These are phyloP conservation scores for Scomberomorus guttatus DNA, from an alignment of 2,797 vertebrate species.

Conservation along the genomic window DNA sequence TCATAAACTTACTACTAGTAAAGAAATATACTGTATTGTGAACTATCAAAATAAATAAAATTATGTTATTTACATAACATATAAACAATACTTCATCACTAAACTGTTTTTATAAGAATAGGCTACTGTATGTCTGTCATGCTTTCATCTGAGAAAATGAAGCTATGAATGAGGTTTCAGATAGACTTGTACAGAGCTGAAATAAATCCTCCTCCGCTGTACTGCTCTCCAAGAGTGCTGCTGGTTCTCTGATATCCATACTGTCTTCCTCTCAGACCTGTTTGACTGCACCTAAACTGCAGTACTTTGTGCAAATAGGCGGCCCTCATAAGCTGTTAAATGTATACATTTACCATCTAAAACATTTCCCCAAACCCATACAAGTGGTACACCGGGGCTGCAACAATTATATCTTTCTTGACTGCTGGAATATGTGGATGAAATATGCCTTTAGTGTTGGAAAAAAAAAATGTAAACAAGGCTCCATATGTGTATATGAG, in stretches of 20 bases:
- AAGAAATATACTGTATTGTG: slow-evolving; percentile 88
- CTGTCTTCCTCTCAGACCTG: slow-evolving; percentile 32
- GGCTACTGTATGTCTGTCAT: slow-evolving; percentile 83
- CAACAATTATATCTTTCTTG: slow-evolving; percentile 27
- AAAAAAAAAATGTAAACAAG: slow-evolving; percentile 57
- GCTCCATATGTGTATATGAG: slow-evolving; percentile 45
- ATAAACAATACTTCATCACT: slow-evolving; percentile 82
- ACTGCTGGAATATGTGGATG: slow-evolving; percentile 52
- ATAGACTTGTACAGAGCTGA: slow-evolving; percentile 71
- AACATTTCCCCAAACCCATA: slow-evolving; percentile 35
- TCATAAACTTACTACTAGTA: slow-evolving; percentile 76
- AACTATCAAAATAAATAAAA: slow-evolving; percentile 89
- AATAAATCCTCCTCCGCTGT: slow-evolving; percentile 48
- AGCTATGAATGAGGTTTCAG: slow-evolving; percentile 76
- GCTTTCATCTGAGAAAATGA: slow-evolving; percentile 79
- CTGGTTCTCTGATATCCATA: slow-evolving; percentile 72
- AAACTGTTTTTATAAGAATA: slow-evolving; percentile 77
- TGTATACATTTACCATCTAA: slow-evolving; percentile 24
- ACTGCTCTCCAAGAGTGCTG: slow-evolving; percentile 65
- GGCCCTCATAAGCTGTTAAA: slow-evolving; percentile 41
- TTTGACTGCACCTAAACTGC: slow-evolving; percentile 49
- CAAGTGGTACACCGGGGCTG: slow-evolving; percentile 24
- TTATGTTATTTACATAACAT: slow-evolving; percentile 88
- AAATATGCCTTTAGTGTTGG: slow-evolving; percentile 42
- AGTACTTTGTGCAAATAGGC: slow-evolving; percentile 71